Percentiles rank a stretch among this genome's conserved stretches.
phyloP scores from a whole-genome alignment of 2,888 invertebrate genomes.

The Acleris holmiana region DNA sequence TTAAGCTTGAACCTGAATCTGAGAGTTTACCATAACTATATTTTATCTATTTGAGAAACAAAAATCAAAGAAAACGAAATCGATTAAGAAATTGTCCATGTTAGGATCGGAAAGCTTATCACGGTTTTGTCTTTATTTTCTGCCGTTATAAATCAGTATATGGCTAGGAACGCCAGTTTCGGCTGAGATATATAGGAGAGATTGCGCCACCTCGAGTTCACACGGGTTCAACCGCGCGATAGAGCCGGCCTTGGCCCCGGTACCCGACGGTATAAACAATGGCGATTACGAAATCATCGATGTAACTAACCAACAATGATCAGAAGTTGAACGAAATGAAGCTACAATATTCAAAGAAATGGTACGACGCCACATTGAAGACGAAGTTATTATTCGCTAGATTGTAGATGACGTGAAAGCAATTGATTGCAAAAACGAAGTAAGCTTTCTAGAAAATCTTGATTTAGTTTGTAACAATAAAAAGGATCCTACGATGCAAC shows the following conservation, averaged over 20 bases:
- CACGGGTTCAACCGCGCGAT: slow-evolving; percentile 66
- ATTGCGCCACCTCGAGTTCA: slow-evolving; percentile 58
- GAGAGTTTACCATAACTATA: no score
- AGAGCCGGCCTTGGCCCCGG: slow-evolving; percentile 70
- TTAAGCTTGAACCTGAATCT: neutral
- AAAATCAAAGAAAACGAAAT: no score
- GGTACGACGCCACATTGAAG: slow-evolving; percentile 5
- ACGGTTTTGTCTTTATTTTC: slow-evolving; percentile 23
- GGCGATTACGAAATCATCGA: slow-evolving; percentile 60
- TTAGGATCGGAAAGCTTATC: slow-evolving; percentile 1
- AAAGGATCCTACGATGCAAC: slow-evolving; percentile 5
- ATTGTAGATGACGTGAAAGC: neutral
- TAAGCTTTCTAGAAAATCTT: neutral
- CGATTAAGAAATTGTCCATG: no score
- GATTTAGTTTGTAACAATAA: slow-evolving; percentile 6
- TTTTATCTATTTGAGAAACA: no score
- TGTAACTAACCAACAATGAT: slow-evolving; percentile 42
- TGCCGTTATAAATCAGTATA: slow-evolving; percentile 15
- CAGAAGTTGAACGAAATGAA: slow-evolving; percentile 11
- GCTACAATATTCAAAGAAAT: slow-evolving; percentile 4
- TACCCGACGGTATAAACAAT: slow-evolving; percentile 61
- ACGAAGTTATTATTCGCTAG: neutral
- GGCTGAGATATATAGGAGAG: slow-evolving; percentile 17
- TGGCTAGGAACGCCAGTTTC: slow-evolving; percentile 17
- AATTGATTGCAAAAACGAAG: neutral